phyloP scores from a whole-genome alignment of 2,797 vertebrate genomes.

The Sebastes itinus region DNA sequence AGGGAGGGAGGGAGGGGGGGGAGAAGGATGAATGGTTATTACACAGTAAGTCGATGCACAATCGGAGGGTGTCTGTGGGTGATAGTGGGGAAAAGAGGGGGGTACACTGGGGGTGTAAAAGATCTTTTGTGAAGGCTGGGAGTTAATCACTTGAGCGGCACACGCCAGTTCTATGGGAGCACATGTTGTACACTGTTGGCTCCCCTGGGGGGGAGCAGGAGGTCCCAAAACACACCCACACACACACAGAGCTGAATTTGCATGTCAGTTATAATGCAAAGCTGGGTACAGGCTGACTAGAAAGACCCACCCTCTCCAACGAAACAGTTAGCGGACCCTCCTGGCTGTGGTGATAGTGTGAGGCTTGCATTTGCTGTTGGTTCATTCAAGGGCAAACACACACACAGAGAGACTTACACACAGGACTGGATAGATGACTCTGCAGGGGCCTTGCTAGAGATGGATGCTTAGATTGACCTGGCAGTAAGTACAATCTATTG shows the following conservation, averaged over 20 bases:
- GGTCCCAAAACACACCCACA: slow-evolving; percentile 48
- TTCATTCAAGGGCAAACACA: slow-evolving; percentile 64
- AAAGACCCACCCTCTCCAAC: slow-evolving; percentile 76
- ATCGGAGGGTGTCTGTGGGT: slow-evolving; percentile 53
- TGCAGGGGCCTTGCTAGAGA: slow-evolving; percentile 58
- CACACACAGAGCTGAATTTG: slow-evolving; percentile 67
- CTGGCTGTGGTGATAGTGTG: slow-evolving; percentile 60
- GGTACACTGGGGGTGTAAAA: slow-evolving; percentile 52
- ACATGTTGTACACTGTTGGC: slow-evolving; percentile 75
- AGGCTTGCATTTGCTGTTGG: slow-evolving; percentile 67
- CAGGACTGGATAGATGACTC: slow-evolving; percentile 59
- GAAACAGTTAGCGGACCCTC: slow-evolving; percentile 69
- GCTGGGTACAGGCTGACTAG: slow-evolving; percentile 54
- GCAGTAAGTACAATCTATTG: slow-evolving; percentile 78
- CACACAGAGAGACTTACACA: not conserved
- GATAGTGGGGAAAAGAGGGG: slow-evolving; percentile 42
- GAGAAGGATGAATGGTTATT: slow-evolving; percentile 68
- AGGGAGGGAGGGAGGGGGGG: slow-evolving; percentile 8
- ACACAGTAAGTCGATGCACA: slow-evolving; percentile 73
- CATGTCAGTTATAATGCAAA: slow-evolving; percentile 86
- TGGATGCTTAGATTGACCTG: slow-evolving; percentile 69
- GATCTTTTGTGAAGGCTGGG: slow-evolving; percentile 80
- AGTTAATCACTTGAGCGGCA: slow-evolving; percentile 89
- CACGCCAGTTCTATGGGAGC: slow-evolving; percentile 80
- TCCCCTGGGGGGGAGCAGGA: slow-evolving; percentile 67